Evolutionary conservation across 2,888 invertebrate species (phyloP).

Genomic region (Argynnis bischoffii): DNA sequence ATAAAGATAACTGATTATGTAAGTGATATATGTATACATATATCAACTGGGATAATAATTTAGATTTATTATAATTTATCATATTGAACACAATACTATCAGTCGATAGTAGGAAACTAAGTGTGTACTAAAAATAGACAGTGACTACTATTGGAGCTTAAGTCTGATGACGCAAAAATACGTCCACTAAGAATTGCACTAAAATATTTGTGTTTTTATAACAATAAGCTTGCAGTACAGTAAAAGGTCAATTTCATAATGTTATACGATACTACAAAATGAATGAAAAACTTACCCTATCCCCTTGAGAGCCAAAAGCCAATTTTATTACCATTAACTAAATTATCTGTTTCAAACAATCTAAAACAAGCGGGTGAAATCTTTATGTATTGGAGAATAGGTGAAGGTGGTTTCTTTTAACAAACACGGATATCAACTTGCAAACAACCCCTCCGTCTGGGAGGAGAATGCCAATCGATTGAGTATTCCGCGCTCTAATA

Average conservation of each 20-base stretch:
- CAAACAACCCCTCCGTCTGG: conserved; percentile 36
- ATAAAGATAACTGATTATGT: conserved; percentile 13
- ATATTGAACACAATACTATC: too few relatives aligned
- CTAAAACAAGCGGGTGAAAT: conserved; percentile 6
- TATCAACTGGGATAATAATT: too few relatives aligned
- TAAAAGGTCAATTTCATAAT: too few relatives aligned
- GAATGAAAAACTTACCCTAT: neutral
- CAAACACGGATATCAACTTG: conserved; percentile 51
- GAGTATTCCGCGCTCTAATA: conserved; percentile 69
- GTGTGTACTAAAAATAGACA: too few relatives aligned
- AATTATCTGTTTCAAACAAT: conserved; percentile 19
- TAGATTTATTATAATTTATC: too few relatives aligned
- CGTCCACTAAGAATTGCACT: too few relatives aligned
- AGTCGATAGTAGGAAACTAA: too few relatives aligned
- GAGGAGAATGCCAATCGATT: conserved; percentile 55
- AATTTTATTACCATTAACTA: conserved; percentile 10
- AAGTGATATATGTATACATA: neutral
- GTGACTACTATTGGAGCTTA: too few relatives aligned
- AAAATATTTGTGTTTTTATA: too few relatives aligned
- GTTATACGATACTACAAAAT: neutral
- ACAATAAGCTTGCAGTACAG: too few relatives aligned
- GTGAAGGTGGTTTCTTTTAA: conserved; percentile 50
- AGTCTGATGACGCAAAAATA: too few relatives aligned
- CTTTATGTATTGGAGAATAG: conserved; percentile 46
- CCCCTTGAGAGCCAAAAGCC: conserved; percentile 11